Percentiles rank a stretch among this genome's conserved stretches.
phyloP scores from a whole-genome alignment of 2,113 vertebrate genomes.

The Cygnus atratus region DNA sequence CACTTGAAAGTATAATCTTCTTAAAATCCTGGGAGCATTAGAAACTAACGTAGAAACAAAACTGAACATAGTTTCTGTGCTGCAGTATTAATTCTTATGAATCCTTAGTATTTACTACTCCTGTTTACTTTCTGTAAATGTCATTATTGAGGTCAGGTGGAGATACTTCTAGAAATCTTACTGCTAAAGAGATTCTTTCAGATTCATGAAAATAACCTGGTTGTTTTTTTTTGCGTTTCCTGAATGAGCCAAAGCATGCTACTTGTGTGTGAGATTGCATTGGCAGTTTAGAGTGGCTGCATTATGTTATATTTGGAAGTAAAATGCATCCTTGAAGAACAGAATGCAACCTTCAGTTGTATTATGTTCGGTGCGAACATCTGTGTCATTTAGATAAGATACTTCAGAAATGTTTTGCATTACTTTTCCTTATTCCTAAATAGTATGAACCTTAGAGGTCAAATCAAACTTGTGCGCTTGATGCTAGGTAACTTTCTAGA shows the following conservation, averaged over 20 bases:
- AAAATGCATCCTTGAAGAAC: background rate
- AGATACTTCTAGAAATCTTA: background rate
- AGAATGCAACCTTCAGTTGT: background rate
- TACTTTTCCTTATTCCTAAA: background rate
- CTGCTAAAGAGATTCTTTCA: background rate
- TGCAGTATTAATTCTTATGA: background rate
- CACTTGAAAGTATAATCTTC: constrained; percentile 45
- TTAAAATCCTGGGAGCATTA: background rate
- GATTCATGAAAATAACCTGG: background rate
- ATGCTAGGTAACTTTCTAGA: background rate
- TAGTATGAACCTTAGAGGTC: background rate
- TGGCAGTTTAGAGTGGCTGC: background rate
- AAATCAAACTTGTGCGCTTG: background rate
- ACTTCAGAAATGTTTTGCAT: background rate
- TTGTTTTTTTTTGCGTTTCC: background rate
- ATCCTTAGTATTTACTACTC: background rate
- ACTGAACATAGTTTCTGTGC: background rate
- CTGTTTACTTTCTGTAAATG: background rate
- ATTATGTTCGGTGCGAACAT: background rate
- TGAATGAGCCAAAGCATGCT: background rate
- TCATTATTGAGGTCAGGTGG: background rate
- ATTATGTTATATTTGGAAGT: background rate
- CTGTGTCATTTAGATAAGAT: background rate
- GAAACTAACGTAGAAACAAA: constrained; percentile 1
- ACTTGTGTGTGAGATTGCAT: background rate